Percentiles rank a stretch among this genome's conserved stretches.
phyloP scores from a whole-genome alignment of 2,888 invertebrate genomes.

The Chrysotoxum bicinctum region DNA sequence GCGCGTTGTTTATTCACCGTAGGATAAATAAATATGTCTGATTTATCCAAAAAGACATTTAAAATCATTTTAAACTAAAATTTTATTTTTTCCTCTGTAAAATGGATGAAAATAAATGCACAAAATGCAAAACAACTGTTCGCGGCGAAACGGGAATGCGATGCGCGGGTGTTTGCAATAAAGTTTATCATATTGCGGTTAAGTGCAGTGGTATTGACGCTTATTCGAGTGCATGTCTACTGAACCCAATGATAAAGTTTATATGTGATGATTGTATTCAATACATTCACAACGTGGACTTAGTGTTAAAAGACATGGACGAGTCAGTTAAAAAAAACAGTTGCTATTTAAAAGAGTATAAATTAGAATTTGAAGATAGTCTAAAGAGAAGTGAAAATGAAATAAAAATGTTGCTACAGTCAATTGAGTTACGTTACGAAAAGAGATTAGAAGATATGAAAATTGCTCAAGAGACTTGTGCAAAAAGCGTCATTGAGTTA shows the following conservation, averaged over 20 bases:
- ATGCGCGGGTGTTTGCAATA: slow-evolving; percentile 21
- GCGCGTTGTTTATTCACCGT: not conserved
- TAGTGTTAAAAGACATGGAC: too few species aligned
- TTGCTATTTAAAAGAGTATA: too few species aligned
- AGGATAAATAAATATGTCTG: not conserved
- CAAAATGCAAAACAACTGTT: slow-evolving; percentile 7
- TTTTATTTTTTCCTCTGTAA: too few species aligned
- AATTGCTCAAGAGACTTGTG: not conserved
- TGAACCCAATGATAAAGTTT: slow-evolving; percentile 13
- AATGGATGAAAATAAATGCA: not conserved
- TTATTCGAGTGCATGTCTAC: not conserved
- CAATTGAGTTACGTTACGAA: not conserved
- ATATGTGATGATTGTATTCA: too few species aligned
- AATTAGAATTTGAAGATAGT: too few species aligned
- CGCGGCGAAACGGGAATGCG: slow-evolving; percentile 14
- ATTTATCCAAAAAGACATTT: not conserved
- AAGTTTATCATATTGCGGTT: slow-evolving; percentile 11
- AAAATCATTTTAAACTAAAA: not conserved
- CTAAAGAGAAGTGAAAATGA: slow-evolving; percentile 11
- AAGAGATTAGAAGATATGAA: slow-evolving; percentile 1
- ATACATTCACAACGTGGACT: too few species aligned
- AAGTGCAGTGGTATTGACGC: slow-evolving; percentile 22
- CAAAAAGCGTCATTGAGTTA: slow-evolving; percentile 5
- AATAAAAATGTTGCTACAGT: slow-evolving; percentile 22
- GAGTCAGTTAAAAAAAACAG: too few species aligned